Conservation (phyloP, 2,113 vertebrate species). For the Crotalus tigris region DNA sequence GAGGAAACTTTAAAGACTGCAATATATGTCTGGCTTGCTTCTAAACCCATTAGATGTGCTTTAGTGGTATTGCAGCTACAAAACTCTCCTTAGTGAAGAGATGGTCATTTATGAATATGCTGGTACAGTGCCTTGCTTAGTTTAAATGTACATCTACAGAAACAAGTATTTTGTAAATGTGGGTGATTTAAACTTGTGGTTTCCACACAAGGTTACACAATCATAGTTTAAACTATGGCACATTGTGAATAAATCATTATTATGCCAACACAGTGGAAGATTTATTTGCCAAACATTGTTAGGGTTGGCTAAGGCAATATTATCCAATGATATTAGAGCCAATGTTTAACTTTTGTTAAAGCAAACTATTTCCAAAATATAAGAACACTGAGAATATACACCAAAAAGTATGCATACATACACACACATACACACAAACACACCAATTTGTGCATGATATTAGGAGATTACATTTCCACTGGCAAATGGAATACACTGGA, state of each 20-base stretch:
- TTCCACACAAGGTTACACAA: not conserved
- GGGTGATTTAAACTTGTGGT: rapidly evolving
- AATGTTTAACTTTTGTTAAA: conserved; percentile 24
- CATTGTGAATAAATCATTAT: not conserved
- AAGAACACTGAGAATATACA: conserved; percentile 15
- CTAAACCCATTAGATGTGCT: conserved; percentile 8
- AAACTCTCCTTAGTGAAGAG: not conserved
- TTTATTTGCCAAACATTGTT: conserved; percentile 21
- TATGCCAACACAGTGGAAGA: not conserved
- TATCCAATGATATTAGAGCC: conserved; percentile 21
- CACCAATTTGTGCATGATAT: not conserved
- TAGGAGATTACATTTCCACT: conserved; percentile 4
- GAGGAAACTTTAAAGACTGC: not conserved
- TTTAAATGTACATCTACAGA: conserved; percentile 30
- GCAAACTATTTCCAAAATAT: conserved; percentile 23
- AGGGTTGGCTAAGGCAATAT: conserved; percentile 2
- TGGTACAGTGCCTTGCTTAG: not conserved
- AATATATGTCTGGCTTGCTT: not conserved
- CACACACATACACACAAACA: conserved; percentile 2
- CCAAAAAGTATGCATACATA: conserved; percentile 18
- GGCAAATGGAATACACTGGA: conserved; percentile 19
- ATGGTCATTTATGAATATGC: not conserved
- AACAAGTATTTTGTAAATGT: not conserved
- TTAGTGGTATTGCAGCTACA: not conserved
- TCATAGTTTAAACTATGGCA: conserved; percentile 5